Percentiles rank a stretch among this genome's conserved stretches.
phyloP scores from a whole-genome alignment of 2,113 vertebrate genomes.

The Gallinago jamesoni region DNA sequence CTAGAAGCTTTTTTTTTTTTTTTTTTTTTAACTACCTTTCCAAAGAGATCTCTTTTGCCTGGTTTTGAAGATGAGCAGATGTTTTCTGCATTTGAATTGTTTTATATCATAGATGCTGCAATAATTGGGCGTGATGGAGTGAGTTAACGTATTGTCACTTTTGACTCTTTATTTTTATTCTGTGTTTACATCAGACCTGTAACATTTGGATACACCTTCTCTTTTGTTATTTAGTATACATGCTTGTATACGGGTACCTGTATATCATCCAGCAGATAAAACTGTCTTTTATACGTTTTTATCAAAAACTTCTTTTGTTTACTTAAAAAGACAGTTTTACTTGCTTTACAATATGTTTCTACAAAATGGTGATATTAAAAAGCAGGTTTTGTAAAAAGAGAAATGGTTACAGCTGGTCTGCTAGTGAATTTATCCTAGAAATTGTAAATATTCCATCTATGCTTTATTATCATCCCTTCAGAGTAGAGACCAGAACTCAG shows the following conservation, averaged over 20 bases:
- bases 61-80: slow-evolving; percentile 34
- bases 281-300: slow-evolving; percentile 59
- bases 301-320: slow-evolving; percentile 56
- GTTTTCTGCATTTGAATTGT: background rate
- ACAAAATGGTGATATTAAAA: slow-evolving; percentile 42
- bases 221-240: slow-evolving; percentile 29
- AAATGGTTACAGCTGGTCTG: slow-evolving; percentile 45
- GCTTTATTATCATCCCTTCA: slow-evolving; percentile 6
- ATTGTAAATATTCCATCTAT: slow-evolving; percentile 40
- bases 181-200: slow-evolving; percentile 51
- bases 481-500: background rate
- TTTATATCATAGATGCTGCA: slow-evolving; percentile 62
- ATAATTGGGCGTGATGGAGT: slow-evolving; percentile 54
- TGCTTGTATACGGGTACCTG: slow-evolving; percentile 53
- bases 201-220: slow-evolving; percentile 11
- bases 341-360: slow-evolving; percentile 43
- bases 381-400: slow-evolving; percentile 18
- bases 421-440: background rate
- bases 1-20: background rate
- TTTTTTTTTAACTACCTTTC: slow-evolving; percentile 52
- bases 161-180: slow-evolving; percentile 45
- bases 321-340: slow-evolving; percentile 53
- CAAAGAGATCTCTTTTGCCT: slow-evolving; percentile 66
- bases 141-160: slow-evolving; percentile 44
- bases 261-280: slow-evolving; percentile 56